These are phyloP conservation scores for Bombylius major DNA, from an alignment of 2,888 invertebrate genomes.

Conservation along the genomic window DNA sequence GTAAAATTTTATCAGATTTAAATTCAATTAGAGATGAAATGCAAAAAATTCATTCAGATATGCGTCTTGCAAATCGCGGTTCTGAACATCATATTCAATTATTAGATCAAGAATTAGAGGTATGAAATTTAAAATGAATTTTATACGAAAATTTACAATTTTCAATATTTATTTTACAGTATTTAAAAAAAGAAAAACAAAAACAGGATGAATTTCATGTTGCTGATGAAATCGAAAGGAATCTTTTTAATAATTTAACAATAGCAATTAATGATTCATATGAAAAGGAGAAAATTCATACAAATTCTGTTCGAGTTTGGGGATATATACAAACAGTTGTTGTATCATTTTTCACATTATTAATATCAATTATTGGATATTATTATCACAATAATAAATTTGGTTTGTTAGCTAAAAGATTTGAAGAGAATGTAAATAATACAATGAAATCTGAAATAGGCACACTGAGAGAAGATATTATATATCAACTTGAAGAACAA, in stretches of 20 bases:
- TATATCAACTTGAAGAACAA: neutral
- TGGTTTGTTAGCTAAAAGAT: conserved; percentile 1
- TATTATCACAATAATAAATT: conserved; percentile 8
- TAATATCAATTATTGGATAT: conserved; percentile 5
- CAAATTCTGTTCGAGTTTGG: conserved; percentile 48
- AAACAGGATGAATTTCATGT: conserved; percentile 47
- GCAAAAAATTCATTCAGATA: conserved; percentile 7
- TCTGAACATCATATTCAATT: conserved; percentile 7
- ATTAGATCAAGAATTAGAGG: conserved; percentile 3
- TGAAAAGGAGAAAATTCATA: conserved; percentile 67
- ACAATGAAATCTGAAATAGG: neutral
- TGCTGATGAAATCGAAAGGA: conserved; percentile 62
- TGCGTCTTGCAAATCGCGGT: conserved; percentile 1
- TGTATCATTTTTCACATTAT: conserved; percentile 7
- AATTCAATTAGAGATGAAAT: conserved; percentile 3
- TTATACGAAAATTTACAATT: too few species aligned
- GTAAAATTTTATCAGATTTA: conserved; percentile 4
- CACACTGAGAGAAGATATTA: neutral
- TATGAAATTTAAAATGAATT: neutral
- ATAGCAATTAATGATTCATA: conserved; percentile 68
- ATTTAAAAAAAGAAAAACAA: conserved; percentile 42
- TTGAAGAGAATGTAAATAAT: neutral
- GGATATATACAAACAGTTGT: conserved; percentile 7
- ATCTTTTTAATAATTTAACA: conserved; percentile 57
- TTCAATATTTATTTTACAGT: neutral